These are phyloP conservation scores for Dastarcus helophoroides DNA, from an alignment of 2,888 invertebrate genomes.

Conservation along the genomic window DNA sequence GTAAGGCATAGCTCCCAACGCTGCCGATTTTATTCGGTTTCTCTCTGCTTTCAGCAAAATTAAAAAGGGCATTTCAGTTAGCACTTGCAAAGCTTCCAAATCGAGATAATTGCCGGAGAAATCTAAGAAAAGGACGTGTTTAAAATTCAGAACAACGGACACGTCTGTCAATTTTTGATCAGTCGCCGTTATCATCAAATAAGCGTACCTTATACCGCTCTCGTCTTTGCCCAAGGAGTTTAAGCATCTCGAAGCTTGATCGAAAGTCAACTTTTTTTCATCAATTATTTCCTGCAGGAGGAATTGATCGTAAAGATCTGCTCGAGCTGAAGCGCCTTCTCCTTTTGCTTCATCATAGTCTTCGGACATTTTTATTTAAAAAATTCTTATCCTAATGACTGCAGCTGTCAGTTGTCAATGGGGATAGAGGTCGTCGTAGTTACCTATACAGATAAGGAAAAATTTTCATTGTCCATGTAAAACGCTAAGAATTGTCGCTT, in stretches of 20 bases:
- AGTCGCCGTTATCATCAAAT: slow-evolving; percentile 43
- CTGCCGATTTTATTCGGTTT: slow-evolving; percentile 41
- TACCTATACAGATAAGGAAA: no score
- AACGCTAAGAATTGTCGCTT: no score
- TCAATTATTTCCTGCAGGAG: slow-evolving; percentile 19
- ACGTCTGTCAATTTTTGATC: slow-evolving; percentile 43
- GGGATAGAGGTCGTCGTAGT: no score
- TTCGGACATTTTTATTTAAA: no score
- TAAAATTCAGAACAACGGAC: slow-evolving; percentile 39
- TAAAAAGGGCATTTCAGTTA: slow-evolving; percentile 43
- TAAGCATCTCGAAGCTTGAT: slow-evolving; percentile 32
- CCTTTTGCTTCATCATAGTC: no score
- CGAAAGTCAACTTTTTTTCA: slow-evolving; percentile 28
- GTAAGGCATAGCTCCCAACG: slow-evolving; percentile 42
- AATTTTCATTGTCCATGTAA: no score
- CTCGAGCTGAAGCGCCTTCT: slow-evolving; percentile 1
- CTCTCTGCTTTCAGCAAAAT: slow-evolving; percentile 46
- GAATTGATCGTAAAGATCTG: slow-evolving; percentile 10
- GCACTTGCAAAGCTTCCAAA: slow-evolving; percentile 38
- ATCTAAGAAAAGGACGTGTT: slow-evolving; percentile 46
- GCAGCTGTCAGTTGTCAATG: no score
- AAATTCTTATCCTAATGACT: no score
- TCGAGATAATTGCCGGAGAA: slow-evolving; percentile 44
- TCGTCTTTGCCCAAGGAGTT: slow-evolving; percentile 35
- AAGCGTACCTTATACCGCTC: slow-evolving; percentile 42